Conservation (phyloP, 2,113 vertebrate genomes). For the Symphodus melops region DNA sequence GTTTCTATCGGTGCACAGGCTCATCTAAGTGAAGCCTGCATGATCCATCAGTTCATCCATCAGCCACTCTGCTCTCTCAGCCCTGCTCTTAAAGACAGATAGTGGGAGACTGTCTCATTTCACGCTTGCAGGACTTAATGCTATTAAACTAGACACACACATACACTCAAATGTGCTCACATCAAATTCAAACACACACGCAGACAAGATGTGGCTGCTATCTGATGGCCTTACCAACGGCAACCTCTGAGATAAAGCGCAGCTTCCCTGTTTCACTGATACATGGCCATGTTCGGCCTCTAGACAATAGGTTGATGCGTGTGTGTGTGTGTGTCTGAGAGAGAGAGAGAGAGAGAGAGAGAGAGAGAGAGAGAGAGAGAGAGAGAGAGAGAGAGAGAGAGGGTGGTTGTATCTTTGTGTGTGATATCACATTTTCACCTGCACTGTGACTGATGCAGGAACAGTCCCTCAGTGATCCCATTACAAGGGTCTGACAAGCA, state of each 20-base stretch:
- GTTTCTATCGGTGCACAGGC: slow-evolving; percentile 48
- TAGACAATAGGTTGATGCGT: slow-evolving; percentile 1
- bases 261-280: slow-evolving; percentile 58
- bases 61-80: slow-evolving; percentile 55
- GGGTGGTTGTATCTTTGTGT: slow-evolving; percentile 41
- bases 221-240: slow-evolving; percentile 57
- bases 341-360: not conserved
- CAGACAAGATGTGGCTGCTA: slow-evolving; percentile 43
- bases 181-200: slow-evolving; percentile 33
- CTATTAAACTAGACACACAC: slow-evolving; percentile 64
- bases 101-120: slow-evolving; percentile 75
- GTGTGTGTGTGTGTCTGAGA: slow-evolving; percentile 23
- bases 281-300: slow-evolving; percentile 43
- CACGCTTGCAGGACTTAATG: slow-evolving; percentile 73
- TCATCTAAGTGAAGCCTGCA: slow-evolving; percentile 44
- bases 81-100: slow-evolving; percentile 73
- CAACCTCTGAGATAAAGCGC: slow-evolving; percentile 52
- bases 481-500: slow-evolving; percentile 76
- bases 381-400: too few relatives aligned
- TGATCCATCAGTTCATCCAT: slow-evolving; percentile 68
- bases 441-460: slow-evolving; percentile 61
- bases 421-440: slow-evolving; percentile 54
- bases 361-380: too few relatives aligned
- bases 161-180: slow-evolving; percentile 42
- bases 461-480: slow-evolving; percentile 71